These are phyloP conservation scores for Himalopsyche anomala DNA, from an alignment of 2,888 invertebrate genomes.

Conservation along the genomic window DNA sequence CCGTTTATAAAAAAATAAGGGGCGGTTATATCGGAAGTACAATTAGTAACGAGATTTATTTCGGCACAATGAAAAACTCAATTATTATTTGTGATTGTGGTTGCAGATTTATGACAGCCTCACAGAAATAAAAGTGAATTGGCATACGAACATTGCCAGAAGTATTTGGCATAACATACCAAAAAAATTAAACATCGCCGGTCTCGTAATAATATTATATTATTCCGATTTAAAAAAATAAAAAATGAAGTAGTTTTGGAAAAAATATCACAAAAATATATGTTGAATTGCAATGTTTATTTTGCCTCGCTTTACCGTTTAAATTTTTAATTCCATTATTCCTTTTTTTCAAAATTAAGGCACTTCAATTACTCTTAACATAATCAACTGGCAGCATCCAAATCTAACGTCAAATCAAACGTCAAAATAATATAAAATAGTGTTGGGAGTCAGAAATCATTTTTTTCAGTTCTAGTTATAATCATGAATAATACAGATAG, in stretches of 20 bases:
- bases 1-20: not conserved
- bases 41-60: not conserved
- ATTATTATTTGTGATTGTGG: conserved; percentile 34
- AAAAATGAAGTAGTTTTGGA: no score
- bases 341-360: no score
- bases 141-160: conserved; percentile 29
- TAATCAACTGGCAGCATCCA: not conserved
- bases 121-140: conserved; percentile 17
- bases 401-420: conserved; percentile 48
- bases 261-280: no score
- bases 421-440: conserved; percentile 44
- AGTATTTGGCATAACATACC: not conserved
- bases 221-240: no score
- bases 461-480: not conserved
- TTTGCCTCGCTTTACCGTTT: no score
- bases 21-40: not conserved
- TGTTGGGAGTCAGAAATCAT: not conserved
- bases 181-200: no score
- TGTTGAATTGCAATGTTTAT: no score
- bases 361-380: no score
- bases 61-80: not conserved
- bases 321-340: no score
- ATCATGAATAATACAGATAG: conserved; percentile 43
- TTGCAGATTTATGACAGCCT: not conserved
- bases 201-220: no score